Conservation (phyloP, 37 sponge, comb jelly and placozoan species). For the Oscarella lobularis region DNA sequence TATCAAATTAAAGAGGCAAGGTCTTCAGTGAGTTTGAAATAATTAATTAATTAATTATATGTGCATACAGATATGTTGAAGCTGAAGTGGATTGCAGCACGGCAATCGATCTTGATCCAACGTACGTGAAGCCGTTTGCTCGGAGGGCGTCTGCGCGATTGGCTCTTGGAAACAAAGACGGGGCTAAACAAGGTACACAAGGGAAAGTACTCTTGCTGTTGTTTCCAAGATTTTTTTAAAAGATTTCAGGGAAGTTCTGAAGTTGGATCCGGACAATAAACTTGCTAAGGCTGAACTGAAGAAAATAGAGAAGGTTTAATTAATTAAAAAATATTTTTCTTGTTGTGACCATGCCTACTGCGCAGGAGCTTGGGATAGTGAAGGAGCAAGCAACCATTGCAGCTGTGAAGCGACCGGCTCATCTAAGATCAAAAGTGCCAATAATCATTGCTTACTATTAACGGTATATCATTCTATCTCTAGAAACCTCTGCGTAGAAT, state of each 20-base stretch:
- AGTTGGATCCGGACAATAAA: conserved; percentile 55
- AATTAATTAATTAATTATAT: conserved; percentile 5
- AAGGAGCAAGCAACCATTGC: conserved; percentile 10
- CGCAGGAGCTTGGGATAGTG: not conserved
- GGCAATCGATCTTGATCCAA: conserved; percentile 37
- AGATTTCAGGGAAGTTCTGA: conserved; percentile 49
- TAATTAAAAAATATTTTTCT: not conserved
- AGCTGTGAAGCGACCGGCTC: conserved; percentile 45
- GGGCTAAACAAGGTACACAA: conserved; percentile 23
- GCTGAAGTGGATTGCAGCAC: conserved; percentile 56
- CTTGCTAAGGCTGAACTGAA: conserved; percentile 38
- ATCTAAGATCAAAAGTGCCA: conserved; percentile 56
- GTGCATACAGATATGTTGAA: conserved; percentile 18
- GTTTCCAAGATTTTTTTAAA: not conserved
- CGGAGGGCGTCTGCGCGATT: conserved; percentile 47
- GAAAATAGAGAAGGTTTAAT: conserved; percentile 23
- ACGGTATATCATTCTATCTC: not conserved
- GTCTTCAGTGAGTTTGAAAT: not conserved
- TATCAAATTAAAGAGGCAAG: conserved; percentile 67
- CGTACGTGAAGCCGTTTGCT: conserved; percentile 57
- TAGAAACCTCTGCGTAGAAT: conserved; percentile 53
- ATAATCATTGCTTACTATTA: no score
- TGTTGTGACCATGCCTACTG: not conserved
- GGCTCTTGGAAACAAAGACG: conserved; percentile 16
- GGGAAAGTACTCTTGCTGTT: not conserved